Conservation (phyloP, 2,888 invertebrate species). For the Drosophila fulvimacula region DNA sequence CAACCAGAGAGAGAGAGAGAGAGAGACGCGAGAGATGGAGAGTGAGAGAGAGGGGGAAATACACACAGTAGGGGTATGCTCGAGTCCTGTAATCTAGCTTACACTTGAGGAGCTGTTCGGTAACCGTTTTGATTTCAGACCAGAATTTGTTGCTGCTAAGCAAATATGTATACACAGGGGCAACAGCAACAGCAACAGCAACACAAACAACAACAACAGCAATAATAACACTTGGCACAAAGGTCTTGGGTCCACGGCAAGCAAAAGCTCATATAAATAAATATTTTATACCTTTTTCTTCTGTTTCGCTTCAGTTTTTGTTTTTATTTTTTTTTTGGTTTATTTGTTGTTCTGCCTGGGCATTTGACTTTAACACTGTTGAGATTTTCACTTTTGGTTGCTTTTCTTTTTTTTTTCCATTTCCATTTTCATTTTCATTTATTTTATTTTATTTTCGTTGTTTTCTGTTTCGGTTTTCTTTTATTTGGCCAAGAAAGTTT, state of each 20-base stretch:
- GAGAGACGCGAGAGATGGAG: not conserved
- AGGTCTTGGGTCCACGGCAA: constrained; percentile 62
- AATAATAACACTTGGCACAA: constrained; percentile 61
- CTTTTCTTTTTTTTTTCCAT: constrained; percentile 25
- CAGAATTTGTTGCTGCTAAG: constrained; percentile 54
- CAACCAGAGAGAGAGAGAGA: not conserved
- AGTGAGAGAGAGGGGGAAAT: too few species aligned
- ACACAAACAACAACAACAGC: constrained; percentile 29
- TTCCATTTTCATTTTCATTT: constrained; percentile 32
- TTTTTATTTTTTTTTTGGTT: constrained; percentile 11
- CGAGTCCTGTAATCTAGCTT: constrained; percentile 17
- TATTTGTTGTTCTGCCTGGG: constrained; percentile 34
- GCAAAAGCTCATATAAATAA: constrained; percentile 73
- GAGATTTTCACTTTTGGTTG: constrained; percentile 71
- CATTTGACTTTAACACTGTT: constrained; percentile 71
- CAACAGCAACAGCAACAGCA: constrained; percentile 30
- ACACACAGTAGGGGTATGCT: not conserved
- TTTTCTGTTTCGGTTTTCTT: constrained; percentile 28
- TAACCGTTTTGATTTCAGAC: constrained; percentile 68
- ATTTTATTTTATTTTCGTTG: constrained; percentile 21
- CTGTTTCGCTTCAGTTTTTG: constrained; percentile 14
- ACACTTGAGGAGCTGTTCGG: constrained; percentile 35
- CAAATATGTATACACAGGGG: constrained; percentile 55
- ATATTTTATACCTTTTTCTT: constrained; percentile 70
- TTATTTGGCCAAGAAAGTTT: constrained; percentile 50